Conservation (phyloP, 2,113 vertebrate species). For the Pavo muticus region DNA sequence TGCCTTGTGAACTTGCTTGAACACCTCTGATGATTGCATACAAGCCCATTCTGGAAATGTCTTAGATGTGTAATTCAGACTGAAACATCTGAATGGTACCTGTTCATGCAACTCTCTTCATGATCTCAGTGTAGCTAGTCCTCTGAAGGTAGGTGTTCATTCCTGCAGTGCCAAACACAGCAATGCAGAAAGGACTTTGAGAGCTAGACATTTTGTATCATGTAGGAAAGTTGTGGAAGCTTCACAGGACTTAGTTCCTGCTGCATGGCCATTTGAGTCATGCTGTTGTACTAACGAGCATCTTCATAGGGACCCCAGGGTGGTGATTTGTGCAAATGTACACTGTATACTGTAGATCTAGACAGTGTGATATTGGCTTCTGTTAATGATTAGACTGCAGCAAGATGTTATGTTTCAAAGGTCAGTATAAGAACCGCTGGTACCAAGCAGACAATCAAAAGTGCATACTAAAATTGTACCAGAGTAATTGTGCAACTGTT, state of each 20-base stretch:
- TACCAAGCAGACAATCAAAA: not conserved
- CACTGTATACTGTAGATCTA: not conserved
- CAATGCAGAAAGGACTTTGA: not conserved
- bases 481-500: not conserved
- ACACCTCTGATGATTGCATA: not conserved
- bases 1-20: not conserved
- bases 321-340: not conserved
- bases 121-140: not conserved
- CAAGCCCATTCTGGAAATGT: not conserved
- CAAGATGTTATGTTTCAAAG: not conserved
- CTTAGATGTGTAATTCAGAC: not conserved
- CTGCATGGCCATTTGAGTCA: not conserved
- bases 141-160: not conserved
- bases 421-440: not conserved
- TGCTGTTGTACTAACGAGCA: no score
- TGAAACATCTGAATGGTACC: not conserved
- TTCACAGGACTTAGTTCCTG: not conserved
- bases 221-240: not conserved
- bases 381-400: slow-evolving; percentile 21
- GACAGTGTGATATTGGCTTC: not conserved
- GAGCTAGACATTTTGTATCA: not conserved
- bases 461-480: not conserved
- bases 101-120: not conserved
- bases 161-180: not conserved
- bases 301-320: not conserved